Conservation (phyloP, 2,888 invertebrate species). For the Cosmia pyralina region DNA sequence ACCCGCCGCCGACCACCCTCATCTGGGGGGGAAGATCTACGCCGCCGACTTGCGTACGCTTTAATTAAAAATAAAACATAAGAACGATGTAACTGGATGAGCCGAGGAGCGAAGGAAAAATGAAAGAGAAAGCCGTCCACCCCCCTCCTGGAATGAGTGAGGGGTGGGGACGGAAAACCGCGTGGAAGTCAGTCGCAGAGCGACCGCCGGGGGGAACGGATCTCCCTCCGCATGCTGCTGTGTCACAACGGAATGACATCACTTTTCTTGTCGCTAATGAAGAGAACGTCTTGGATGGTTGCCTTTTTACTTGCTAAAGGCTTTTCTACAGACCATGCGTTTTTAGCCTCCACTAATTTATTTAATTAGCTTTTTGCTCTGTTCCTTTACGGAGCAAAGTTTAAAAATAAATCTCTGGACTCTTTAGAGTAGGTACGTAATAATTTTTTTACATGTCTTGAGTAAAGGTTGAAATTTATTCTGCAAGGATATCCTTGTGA, state of each 20-base stretch:
- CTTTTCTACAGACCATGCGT: conserved; percentile 75
- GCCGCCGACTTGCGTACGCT: conserved; percentile 90
- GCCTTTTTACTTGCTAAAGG: conserved; percentile 79
- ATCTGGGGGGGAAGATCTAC: conserved; percentile 85
- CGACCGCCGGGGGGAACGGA: conserved; percentile 84
- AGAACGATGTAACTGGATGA: conserved; percentile 91
- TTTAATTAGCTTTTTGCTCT: conserved; percentile 73
- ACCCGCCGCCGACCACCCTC: conserved; percentile 77
- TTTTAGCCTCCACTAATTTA: conserved; percentile 72
- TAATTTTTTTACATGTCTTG: conserved; percentile 46
- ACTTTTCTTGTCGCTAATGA: conserved; percentile 90
- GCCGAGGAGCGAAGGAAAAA: conserved; percentile 90
- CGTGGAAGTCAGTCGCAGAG: conserved; percentile 86
- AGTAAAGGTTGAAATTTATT: conserved; percentile 65
- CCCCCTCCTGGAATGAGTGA: conserved; percentile 75
- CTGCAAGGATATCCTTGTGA: conserved; percentile 59
- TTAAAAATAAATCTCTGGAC: conserved; percentile 51
- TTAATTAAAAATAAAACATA: conserved; percentile 91
- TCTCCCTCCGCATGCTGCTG: conserved; percentile 83
- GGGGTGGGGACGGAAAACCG: conserved; percentile 77
- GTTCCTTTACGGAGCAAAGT: conserved; percentile 34
- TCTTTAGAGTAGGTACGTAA: conserved; percentile 43
- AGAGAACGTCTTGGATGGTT: conserved; percentile 86
- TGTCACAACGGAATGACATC: conserved; percentile 89
- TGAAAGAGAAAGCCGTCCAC: conserved; percentile 90